Evolutionary conservation across 1,140 invertebrate species (phyloP).

Genomic region (Brachionus sp.): DNA sequence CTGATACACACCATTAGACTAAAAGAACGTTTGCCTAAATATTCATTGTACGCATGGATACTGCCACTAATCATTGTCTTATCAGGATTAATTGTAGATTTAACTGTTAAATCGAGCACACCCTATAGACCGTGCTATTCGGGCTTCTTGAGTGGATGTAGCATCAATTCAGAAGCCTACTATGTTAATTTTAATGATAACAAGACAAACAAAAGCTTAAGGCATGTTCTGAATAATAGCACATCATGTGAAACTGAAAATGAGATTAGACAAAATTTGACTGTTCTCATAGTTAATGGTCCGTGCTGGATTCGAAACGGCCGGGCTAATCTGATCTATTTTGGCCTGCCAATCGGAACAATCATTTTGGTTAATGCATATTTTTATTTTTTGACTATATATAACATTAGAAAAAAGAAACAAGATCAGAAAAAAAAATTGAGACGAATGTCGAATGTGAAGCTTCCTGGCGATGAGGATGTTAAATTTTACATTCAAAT

Average conservation of each 20-base stretch:
- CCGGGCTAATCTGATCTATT: slow-evolving; percentile 54
- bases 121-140: slow-evolving; percentile 17
- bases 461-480: slow-evolving; percentile 53
- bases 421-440: slow-evolving; percentile 47
- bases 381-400: slow-evolving; percentile 57
- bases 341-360: slow-evolving; percentile 56
- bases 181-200: background rate
- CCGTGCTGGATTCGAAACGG: slow-evolving; percentile 61
- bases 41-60: slow-evolving; percentile 64
- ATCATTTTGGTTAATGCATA: slow-evolving; percentile 55
- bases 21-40: slow-evolving; percentile 58
- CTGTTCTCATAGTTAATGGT: slow-evolving; percentile 49
- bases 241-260: background rate
- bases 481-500: slow-evolving; percentile 65
- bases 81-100: slow-evolving; percentile 61
- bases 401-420: slow-evolving; percentile 61
- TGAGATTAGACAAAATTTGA: background rate
- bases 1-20: slow-evolving; percentile 55
- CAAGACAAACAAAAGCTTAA: background rate
- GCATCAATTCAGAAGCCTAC: background rate
- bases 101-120: slow-evolving; percentile 54
- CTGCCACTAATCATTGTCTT: slow-evolving; percentile 61
- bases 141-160: slow-evolving; percentile 49
- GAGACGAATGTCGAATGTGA: background rate
- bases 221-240: background rate